These are phyloP conservation scores for Ophthalmolycus amberensis DNA, from an alignment of 2,113 vertebrate genomes.

Conservation along the genomic window DNA sequence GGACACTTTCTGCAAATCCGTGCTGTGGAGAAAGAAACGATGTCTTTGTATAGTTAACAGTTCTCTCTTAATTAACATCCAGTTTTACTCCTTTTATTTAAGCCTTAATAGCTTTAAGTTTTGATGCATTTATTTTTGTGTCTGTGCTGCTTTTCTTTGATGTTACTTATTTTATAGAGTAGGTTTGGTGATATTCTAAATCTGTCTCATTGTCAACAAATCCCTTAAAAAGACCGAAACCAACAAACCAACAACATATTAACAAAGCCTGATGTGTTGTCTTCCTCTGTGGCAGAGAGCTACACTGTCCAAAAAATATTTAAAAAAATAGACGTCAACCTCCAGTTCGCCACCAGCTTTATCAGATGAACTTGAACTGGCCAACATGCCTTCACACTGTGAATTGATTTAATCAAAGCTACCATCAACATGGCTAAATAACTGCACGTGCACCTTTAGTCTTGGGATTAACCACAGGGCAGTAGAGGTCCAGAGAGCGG, in stretches of 20 bases:
- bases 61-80: background rate
- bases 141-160: too few species aligned
- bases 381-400: background rate
- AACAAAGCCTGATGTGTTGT: too few species aligned
- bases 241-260: too few species aligned
- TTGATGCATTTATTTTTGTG: too few species aligned
- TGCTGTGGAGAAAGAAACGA: conserved; percentile 30
- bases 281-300: too few species aligned
- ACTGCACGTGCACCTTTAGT: conserved; percentile 25
- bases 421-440: background rate
- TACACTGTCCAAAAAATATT: too few species aligned
- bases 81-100: background rate
- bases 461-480: conserved; percentile 44
- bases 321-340: too few species aligned
- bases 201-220: too few species aligned
- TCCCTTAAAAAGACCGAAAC: too few species aligned
- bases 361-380: background rate
- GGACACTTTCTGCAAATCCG: conserved; percentile 53
- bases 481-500: conserved; percentile 47
- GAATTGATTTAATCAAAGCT: background rate
- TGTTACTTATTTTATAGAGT: too few species aligned
- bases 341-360: background rate
- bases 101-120: too few species aligned
- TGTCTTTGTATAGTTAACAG: background rate
- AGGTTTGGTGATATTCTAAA: too few species aligned